Conservation (phyloP, 2,888 invertebrate genomes). For the Melieria omissa region DNA sequence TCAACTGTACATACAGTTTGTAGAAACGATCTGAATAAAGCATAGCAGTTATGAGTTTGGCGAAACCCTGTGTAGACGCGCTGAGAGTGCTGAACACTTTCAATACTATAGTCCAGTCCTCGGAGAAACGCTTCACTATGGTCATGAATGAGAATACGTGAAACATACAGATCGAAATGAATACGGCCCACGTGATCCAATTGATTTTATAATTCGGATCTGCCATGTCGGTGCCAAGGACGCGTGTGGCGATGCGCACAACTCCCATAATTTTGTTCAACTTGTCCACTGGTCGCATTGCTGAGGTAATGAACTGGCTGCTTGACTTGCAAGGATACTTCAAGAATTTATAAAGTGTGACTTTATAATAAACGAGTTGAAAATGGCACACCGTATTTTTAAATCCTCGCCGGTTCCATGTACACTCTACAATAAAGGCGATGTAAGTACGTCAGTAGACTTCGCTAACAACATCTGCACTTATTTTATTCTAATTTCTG, state of each 20-base stretch:
- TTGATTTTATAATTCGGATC: slow-evolving; percentile 35
- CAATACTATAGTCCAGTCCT: slow-evolving; percentile 36
- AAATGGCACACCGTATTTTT: too few species aligned
- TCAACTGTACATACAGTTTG: background rate
- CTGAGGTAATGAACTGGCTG: background rate
- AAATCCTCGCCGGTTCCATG: too few species aligned
- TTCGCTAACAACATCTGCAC: too few species aligned
- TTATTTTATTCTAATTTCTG: too few species aligned
- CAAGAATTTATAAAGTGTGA: too few species aligned
- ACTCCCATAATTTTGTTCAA: slow-evolving; percentile 11
- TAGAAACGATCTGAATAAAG: slow-evolving; percentile 1
- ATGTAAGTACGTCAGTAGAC: too few species aligned
- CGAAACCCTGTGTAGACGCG: slow-evolving; percentile 25
- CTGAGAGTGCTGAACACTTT: slow-evolving; percentile 37
- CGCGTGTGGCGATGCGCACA: slow-evolving; percentile 2
- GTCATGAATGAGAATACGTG: slow-evolving; percentile 38
- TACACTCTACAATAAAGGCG: too few species aligned
- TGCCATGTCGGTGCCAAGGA: slow-evolving; percentile 41
- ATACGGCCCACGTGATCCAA: slow-evolving; percentile 27
- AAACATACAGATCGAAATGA: slow-evolving; percentile 32
- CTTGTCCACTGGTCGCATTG: slow-evolving; percentile 6
- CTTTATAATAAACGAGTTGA: too few species aligned
- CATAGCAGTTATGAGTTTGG: slow-evolving; percentile 32
- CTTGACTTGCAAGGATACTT: too few species aligned
- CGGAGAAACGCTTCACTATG: slow-evolving; percentile 29